Base-by-base conservation (phyloP, 1,140 invertebrate genomes). In the Drusus annulatus region DNA sequence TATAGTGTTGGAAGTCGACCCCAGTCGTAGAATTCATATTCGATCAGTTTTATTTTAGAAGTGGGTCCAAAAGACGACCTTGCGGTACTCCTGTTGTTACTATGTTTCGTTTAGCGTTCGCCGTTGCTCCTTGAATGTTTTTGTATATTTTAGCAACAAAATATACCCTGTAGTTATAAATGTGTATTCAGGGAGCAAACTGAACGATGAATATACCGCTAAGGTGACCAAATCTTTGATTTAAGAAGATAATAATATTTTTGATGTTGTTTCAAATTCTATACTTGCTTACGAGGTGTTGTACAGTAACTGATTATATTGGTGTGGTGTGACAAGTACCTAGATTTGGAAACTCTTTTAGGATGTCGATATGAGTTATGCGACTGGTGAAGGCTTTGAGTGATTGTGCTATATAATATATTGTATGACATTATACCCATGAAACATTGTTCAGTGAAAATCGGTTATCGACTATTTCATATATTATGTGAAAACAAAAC, bases 401-500 rank as follows among this genome's bases (percentile, higher is more conserved):
- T 75, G 71, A 58, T 75, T 58, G 71, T 75, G 71, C 71, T 75
- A 75, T 75, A 52, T 65, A 50, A 56, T 28, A 75, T 50, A 69
- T 68, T 54, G 50, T 56, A 68, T 21, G 19, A 78, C 60, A 50
- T 76, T 52, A 52, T 54, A 60, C 60, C 60, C 78, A 78, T 78
- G 56, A 36, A 78, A 65, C 69, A 81, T 74, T 23, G 25, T 28
- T 28, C 25, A 5, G 25, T 69, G 75, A 36, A 75, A 78, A 76
- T 58, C 77, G 80, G 63, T 80, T 83, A 83, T 83, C 80, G 78
- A 83, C 79, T 83, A 83, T 83, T 83, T 83, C 81, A 83, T 83
- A 83, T 83, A 83, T 36, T 36, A 7, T 83, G 79, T 79, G 77
- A 83, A 80, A 80, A 80, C 50, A 80, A 76, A 60, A 80, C 77